phyloP scores from a whole-genome alignment of 2,888 invertebrate species.

The Sympetrum striolatum region DNA sequence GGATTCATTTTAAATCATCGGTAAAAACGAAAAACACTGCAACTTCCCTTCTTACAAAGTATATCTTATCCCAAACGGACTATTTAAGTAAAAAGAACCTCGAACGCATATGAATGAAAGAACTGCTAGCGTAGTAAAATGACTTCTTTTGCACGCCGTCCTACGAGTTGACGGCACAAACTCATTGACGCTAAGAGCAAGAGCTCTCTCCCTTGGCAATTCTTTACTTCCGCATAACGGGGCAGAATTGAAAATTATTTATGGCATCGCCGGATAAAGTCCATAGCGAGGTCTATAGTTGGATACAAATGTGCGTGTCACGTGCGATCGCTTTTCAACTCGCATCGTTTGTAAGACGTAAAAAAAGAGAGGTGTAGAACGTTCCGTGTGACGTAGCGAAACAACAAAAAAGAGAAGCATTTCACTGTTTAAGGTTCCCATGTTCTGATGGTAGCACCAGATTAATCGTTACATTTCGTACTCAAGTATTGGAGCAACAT shows the following conservation, averaged over 20 bases:
- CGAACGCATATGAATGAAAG: neutral
- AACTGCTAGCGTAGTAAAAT: neutral
- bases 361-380: no score
- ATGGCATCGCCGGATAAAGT: neutral
- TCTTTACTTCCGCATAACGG: neutral
- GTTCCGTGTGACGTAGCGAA: no score
- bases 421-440: no score
- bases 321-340: neutral
- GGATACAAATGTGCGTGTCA: neutral
- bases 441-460: no score
- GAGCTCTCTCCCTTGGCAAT: neutral
- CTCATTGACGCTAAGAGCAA: neutral
- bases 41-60: no score
- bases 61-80: neutral
- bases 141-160: neutral
- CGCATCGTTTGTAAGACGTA: neutral
- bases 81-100: neutral
- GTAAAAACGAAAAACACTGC: no score
- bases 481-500: no score
- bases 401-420: no score
- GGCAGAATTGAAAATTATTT: neutral
- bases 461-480: no score
- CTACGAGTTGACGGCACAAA: neutral
- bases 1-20: no score
- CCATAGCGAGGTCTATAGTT: neutral